Percentiles rank a stretch among this genome's conserved stretches.
Conservation (phyloP, 2,888 invertebrate species). For the Laothoe populi region DNA sequence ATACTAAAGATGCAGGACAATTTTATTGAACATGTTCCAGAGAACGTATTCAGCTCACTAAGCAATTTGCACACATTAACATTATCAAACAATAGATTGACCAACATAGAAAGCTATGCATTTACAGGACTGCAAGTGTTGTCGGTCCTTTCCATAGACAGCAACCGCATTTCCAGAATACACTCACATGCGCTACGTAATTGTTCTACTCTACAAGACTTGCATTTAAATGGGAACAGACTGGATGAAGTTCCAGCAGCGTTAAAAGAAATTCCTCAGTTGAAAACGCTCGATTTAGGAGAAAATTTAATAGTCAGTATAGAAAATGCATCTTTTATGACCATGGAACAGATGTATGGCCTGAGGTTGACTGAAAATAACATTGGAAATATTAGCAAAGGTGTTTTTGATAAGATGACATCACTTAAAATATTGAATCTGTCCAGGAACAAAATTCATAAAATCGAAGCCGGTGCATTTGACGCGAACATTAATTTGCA, state of each 20-base stretch:
- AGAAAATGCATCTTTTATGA: conserved; percentile 91
- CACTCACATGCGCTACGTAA: conserved; percentile 91
- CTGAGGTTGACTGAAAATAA: conserved; percentile 94
- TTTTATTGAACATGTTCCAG: conserved; percentile 89
- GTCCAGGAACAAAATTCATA: conserved; percentile 92
- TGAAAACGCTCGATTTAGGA: conserved; percentile 93
- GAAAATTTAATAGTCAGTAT: conserved; percentile 93
- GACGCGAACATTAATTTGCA: conserved; percentile 91
- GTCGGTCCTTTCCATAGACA: conserved; percentile 91
- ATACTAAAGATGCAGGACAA: conserved; percentile 92
- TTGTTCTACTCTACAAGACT: conserved; percentile 91
- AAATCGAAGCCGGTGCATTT: conserved; percentile 91
- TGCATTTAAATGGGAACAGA: conserved; percentile 93
- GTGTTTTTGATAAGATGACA: conserved; percentile 91
- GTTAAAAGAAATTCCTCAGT: conserved; percentile 88
- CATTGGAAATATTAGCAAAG: conserved; percentile 91
- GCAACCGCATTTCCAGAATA: conserved; percentile 90
- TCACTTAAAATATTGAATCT: conserved; percentile 93
- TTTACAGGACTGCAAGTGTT: conserved; percentile 91
- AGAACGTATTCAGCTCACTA: conserved; percentile 91
- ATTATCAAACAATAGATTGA: conserved; percentile 91
- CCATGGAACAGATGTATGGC: conserved; percentile 91
- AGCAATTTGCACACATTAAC: conserved; percentile 92
- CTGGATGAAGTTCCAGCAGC: conserved; percentile 90
- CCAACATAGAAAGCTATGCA: conserved; percentile 89